phyloP scores from a whole-genome alignment of 2,797 vertebrate genomes.

The Pampus argenteus region DNA sequence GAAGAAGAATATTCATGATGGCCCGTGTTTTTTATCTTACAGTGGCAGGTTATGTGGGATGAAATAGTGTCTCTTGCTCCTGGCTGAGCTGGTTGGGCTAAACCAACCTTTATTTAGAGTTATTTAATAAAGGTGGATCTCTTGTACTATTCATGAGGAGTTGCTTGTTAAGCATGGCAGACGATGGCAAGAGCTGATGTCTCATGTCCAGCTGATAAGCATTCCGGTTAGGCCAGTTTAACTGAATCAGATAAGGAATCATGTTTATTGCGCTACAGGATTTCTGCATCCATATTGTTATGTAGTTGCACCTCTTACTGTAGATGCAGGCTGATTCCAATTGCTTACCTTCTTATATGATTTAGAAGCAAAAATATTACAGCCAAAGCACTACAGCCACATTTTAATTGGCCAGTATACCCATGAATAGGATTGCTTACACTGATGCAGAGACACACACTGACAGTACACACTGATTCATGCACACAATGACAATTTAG shows the following conservation, averaged over 20 bases:
- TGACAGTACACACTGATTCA: slow-evolving; percentile 1
- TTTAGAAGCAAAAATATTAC: neutral
- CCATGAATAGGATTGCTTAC: slow-evolving; percentile 5
- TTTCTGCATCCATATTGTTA: slow-evolving; percentile 1
- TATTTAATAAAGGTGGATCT: slow-evolving; percentile 37
- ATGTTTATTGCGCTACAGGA: neutral
- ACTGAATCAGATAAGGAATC: neutral
- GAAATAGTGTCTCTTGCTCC: slow-evolving; percentile 29
- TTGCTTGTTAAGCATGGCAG: slow-evolving; percentile 32
- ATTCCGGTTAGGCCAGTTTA: slow-evolving; percentile 40
- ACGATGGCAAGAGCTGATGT: slow-evolving; percentile 7
- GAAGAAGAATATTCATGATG: slow-evolving; percentile 17
- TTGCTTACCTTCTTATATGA: neutral
- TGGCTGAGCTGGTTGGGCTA: slow-evolving; percentile 24
- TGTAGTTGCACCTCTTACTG: neutral
- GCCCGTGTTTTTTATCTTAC: slow-evolving; percentile 34
- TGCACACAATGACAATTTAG: slow-evolving; percentile 6
- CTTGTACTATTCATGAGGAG: slow-evolving; percentile 12
- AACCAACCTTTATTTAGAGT: slow-evolving; percentile 33
- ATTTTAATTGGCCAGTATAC: slow-evolving; percentile 30
- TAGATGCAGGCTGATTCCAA: neutral
- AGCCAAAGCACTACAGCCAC: slow-evolving; percentile 5
- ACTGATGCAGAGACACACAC: neutral
- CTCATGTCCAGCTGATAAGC: slow-evolving; percentile 30
- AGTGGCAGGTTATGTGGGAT: slow-evolving; percentile 35